Base-by-base conservation (phyloP, 1,140 invertebrate genomes). In the Zaprionus inermis region DNA sequence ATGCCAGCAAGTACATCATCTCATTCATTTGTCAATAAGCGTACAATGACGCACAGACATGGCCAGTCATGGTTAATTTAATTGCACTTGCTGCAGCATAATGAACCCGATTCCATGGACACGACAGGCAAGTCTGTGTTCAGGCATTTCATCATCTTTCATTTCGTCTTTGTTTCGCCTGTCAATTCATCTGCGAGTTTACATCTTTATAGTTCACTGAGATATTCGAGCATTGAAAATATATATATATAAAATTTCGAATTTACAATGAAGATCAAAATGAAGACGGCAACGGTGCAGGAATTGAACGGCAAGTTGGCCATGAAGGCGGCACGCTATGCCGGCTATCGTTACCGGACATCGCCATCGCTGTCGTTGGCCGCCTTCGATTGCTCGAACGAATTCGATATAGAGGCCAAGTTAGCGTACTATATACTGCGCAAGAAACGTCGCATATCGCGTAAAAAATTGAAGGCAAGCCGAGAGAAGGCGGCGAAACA, bases 21-120 rank as follows among this genome's bases (percentile, higher is more conserved):
- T 82, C 79, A 88, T 88, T 88, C 83, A 85, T 85, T 85, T 88
- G 83, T 82, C 82, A 85, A 85, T 88, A 79, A 88, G 64, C 70
- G 68, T 76, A 88, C 79, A 88, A 85, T 82, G 79, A 79, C 24
- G 0, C 3, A 46, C 36, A 10, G 54, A 44, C 67, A 28, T 28
- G n/a, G n/a, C 34, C 24, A 72, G 69, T 72, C 1, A 5, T 38
- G 38, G 38, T 44, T 44, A 44, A 44, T 44, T 44, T 16, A 44
- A 44, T 44, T 44, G 38, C n/a, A 16, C 36, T 38, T n/a, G 24
- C 24, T 6, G 38, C 38, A 16, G n/a, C 38, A 16, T 16, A 16
- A 16, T 44, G 38, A 38, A 38, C 36, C n/a, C 36, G 36, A 5
- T 7, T 5, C n/a, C n/a, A n/a, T 44, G 38, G 38, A n/a, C n/a